These are phyloP conservation scores for Peromyscus maniculatus DNA, from an alignment of 2,113 vertebrate genomes.

Conservation along the genomic window DNA sequence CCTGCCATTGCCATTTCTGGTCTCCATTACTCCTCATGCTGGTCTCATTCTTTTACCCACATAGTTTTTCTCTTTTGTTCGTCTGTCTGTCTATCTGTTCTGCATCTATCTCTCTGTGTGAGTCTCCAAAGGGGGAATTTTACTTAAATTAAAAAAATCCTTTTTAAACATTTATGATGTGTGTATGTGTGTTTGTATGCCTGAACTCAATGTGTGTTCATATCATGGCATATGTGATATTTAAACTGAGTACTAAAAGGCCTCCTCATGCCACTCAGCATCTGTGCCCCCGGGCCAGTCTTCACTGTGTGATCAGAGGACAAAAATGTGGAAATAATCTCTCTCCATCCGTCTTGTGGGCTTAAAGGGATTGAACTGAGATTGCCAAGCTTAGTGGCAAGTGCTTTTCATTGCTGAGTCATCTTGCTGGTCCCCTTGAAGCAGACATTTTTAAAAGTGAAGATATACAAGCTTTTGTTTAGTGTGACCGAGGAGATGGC, in stretches of 20 bases:
- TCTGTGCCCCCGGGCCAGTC: slow-evolving; percentile 1
- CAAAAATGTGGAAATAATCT: background rate
- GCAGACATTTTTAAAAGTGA: background rate
- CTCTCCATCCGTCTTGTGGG: background rate
- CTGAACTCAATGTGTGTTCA: background rate
- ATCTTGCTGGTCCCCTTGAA: background rate
- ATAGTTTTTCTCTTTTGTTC: background rate
- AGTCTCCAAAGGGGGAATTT: background rate
- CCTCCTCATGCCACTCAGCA: background rate
- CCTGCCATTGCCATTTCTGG: background rate
- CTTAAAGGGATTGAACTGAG: background rate
- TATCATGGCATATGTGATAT: background rate
- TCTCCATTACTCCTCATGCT: background rate
- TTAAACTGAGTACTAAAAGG: background rate
- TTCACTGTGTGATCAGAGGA: background rate
- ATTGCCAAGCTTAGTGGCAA: background rate
- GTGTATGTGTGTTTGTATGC: background rate
- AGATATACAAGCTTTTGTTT: background rate
- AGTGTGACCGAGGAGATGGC: background rate
- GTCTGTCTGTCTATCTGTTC: background rate
- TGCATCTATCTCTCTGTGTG: background rate
- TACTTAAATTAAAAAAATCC: background rate
- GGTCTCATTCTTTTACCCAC: background rate
- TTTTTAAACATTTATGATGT: background rate
- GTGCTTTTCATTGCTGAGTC: background rate